These are phyloP conservation scores for Siderastrea siderea DNA, from an alignment of 92 coral and sea anemone genomes.

Conservation along the genomic window DNA sequence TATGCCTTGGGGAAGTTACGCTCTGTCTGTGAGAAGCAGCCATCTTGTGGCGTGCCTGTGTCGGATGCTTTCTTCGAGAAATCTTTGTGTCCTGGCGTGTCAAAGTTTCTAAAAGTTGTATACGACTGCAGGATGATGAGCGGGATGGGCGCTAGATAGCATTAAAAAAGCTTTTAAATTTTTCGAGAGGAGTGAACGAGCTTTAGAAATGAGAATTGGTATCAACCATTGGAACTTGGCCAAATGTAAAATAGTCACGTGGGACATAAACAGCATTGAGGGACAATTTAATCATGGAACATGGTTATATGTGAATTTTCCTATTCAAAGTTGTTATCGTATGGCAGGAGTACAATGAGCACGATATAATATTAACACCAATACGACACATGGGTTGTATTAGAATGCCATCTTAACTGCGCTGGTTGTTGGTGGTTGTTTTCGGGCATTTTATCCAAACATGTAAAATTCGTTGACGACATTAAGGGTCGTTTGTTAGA, in stretches of 20 bases:
- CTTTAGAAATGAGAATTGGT: not conserved
- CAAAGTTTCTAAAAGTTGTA: conserved; percentile 87
- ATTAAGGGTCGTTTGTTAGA: not conserved
- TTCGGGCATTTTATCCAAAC: not conserved
- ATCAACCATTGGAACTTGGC: not conserved
- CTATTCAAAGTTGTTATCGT: not conserved
- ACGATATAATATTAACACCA: too few species aligned
- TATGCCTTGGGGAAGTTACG: conserved; percentile 78
- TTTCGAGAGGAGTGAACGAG: not conserved
- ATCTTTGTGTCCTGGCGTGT: conserved; percentile 76
- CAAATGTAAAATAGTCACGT: too few species aligned
- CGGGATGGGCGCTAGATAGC: conserved; percentile 81
- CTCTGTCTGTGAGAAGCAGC: conserved; percentile 71
- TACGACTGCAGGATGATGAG: conserved; percentile 95
- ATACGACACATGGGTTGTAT: too few species aligned
- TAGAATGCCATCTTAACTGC: too few species aligned
- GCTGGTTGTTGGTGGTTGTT: too few species aligned
- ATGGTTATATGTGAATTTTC: not conserved
- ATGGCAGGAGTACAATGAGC: too few species aligned
- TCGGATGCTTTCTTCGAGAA: conserved; percentile 85
- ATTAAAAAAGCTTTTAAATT: not conserved
- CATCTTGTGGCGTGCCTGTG: conserved; percentile 77
- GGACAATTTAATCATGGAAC: too few species aligned
- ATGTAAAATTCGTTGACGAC: not conserved
- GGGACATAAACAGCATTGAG: not conserved